phyloP scores from a whole-genome alignment of 2,113 vertebrate species.

The Salvator merianae region DNA sequence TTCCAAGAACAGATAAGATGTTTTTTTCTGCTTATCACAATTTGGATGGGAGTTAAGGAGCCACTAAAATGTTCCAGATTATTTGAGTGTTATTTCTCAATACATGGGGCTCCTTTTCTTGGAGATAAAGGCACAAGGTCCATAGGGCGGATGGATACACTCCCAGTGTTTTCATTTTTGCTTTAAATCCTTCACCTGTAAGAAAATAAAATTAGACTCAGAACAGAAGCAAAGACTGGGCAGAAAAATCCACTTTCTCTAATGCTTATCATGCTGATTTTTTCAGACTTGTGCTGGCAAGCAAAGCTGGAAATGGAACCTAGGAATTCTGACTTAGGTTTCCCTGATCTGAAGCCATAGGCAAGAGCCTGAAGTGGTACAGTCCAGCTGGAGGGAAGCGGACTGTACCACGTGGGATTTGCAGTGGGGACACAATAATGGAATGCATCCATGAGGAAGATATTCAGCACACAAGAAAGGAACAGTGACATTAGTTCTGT shows the following conservation, averaged over 20 bases:
- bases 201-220: background rate
- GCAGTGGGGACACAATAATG: too few species aligned
- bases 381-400: too few species aligned
- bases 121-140: background rate
- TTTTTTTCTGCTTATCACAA: background rate
- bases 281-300: too few species aligned
- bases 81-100: background rate
- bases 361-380: background rate
- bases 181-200: background rate
- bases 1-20: background rate
- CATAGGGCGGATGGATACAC: background rate
- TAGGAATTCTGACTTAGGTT: background rate
- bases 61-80: background rate
- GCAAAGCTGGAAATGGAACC: background rate
- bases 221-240: background rate
- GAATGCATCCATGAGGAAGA: too few species aligned
- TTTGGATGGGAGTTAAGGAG: background rate
- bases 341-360: background rate
- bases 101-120: background rate
- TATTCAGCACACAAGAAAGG: too few species aligned
- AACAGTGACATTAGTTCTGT: too few species aligned
- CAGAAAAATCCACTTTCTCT: too few species aligned
- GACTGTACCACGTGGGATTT: too few species aligned
- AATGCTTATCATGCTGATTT: background rate
- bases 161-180: background rate